Base-by-base conservation (phyloP, 2,113 vertebrate genomes). In the Scatophagus argus region DNA sequence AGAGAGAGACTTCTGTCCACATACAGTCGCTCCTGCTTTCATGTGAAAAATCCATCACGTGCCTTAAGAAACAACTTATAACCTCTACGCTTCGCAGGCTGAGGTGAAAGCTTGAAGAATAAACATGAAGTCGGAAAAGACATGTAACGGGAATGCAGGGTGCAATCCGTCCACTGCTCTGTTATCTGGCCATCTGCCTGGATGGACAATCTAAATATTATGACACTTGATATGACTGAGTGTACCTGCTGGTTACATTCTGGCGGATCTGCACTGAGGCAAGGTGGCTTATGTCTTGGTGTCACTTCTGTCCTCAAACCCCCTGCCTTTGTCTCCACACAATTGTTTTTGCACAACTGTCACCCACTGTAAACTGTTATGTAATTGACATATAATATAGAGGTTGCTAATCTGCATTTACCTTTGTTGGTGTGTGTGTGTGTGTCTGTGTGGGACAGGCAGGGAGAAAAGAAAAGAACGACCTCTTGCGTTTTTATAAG, bases 121-220 rank as follows among this genome's bases (percentile, higher is more conserved):
- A 93, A 93, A 94, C 92, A 90, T 32, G 13, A 71, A 82, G 67
- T 81, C 23, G 66, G 80, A 89, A 84, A 84, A 79, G 71, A 80
- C 29, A 4, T 59, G 72, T 19, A 79, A 78, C 25, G 6, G 66
- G 44, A 65, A 67, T 36, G 36, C 51, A 31, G 38, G 73, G 69
- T 38, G 54, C 8, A 31, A 87, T 78, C 83, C 75, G 81, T 91
- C 87, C 72, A 36, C 66, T 60, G 73, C 62, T 74, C 85, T 74
- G 72, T 80, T 81, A 83, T 88, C 86, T 94, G 93, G 89, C 91
- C 85, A 86, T 72, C 47, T 64, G 91, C 90, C 90, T 88, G 85
- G 81, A 83, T 55, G 46, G 70, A 86, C 83, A 66, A 74, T 88
- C 85, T 90, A 95, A 95, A 95, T 95, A 94, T 95, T 95, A 90